These are phyloP conservation scores for Pseudanteris insignis DNA, from an alignment of 2,888 invertebrate genomes.

Conservation along the genomic window DNA sequence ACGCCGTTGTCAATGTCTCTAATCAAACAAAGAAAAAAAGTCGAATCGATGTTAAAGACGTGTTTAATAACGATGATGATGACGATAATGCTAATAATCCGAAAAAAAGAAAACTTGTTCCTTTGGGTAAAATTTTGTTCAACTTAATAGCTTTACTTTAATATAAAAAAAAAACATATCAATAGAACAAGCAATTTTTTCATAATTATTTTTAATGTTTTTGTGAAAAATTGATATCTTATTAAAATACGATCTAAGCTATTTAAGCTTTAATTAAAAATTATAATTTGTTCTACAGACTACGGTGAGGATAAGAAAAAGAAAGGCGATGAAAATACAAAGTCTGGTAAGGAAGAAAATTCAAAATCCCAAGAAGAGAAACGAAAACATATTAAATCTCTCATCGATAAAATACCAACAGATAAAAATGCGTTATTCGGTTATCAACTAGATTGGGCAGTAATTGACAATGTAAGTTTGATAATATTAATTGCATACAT, in stretches of 20 bases:
- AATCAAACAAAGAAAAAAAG: conserved; percentile 73
- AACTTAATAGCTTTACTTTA: not conserved
- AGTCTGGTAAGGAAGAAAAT: conserved; percentile 72
- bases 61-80: conserved; percentile 87
- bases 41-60: conserved; percentile 79
- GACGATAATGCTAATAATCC: conserved; percentile 69
- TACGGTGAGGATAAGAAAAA: conserved; percentile 72
- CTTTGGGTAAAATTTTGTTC: conserved; percentile 70
- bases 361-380: conserved; percentile 90
- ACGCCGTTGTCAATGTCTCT: conserved; percentile 50
- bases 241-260: no score
- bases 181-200: not conserved
- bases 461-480: conserved; percentile 74
- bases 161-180: not conserved
- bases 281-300: conserved; percentile 63
- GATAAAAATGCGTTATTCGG: conserved; percentile 96
- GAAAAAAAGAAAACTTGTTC: conserved; percentile 83
- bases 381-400: conserved; percentile 92
- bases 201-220: not conserved
- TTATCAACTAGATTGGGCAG: conserved; percentile 91
- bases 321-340: conserved; percentile 65
- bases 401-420: conserved; percentile 98
- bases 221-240: no score
- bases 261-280: not conserved
- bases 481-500: no score